Conservation (phyloP, 1,140 invertebrate genomes). For the Camponotus floridanus region DNA sequence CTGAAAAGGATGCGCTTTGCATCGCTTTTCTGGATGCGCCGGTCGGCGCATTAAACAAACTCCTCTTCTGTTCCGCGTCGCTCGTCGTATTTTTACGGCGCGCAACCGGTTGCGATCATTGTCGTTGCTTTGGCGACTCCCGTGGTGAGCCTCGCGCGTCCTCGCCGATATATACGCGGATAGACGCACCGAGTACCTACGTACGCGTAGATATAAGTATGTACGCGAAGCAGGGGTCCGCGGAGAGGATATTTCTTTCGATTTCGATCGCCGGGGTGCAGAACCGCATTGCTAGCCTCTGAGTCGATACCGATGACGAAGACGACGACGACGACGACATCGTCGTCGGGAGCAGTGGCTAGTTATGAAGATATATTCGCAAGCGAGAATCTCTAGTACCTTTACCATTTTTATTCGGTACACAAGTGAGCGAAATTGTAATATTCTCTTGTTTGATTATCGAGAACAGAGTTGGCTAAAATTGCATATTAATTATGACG, state of each 20-base stretch:
- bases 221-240: neutral
- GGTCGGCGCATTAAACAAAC: conserved; percentile 78
- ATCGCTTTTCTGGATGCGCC: conserved; percentile 76
- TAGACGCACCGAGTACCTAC: neutral
- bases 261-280: conserved; percentile 81
- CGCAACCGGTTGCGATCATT: conserved; percentile 86
- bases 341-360: too few relatives aligned
- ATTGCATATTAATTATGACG: too few relatives aligned
- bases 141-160: conserved; percentile 64
- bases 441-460: neutral
- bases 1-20: conserved; percentile 69
- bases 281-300: conserved; percentile 83
- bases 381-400: too few relatives aligned
- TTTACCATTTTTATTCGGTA: neutral
- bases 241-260: conserved; percentile 80
- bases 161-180: conserved; percentile 42
- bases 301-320: conserved; percentile 73
- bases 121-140: conserved; percentile 84
- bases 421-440: neutral
- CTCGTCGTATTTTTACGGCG: conserved; percentile 82
- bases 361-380: neutral
- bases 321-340: neutral
- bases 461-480: neutral
- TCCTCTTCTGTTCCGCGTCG: conserved; percentile 76
- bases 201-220: neutral